Conservation (phyloP, 2,888 invertebrate species). For the Spisula solida region DNA sequence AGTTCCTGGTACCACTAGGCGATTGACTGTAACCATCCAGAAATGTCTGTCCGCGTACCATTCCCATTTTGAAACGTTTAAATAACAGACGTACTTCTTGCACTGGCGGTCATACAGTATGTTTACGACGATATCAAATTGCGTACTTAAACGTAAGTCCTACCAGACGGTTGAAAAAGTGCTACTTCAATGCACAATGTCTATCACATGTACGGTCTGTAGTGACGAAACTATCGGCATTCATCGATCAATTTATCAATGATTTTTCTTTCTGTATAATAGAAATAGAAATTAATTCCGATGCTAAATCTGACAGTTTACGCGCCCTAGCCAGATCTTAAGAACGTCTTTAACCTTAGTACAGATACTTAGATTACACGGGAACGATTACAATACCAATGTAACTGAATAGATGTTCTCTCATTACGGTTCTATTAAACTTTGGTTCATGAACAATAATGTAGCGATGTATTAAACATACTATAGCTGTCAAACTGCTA, state of each 20-base stretch:
- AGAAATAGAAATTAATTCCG: slow-evolving; percentile 5
- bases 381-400: background rate
- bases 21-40: background rate
- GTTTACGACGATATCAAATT: background rate
- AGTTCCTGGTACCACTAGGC: background rate
- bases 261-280: background rate
- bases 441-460: background rate
- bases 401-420: background rate
- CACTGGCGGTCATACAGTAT: background rate
- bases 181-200: background rate
- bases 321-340: background rate
- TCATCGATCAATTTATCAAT: background rate
- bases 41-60: background rate
- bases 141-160: background rate
- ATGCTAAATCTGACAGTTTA: background rate
- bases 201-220: background rate
- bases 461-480: background rate
- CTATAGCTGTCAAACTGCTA: background rate
- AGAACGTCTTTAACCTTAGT: background rate
- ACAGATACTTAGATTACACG: background rate
- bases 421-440: background rate
- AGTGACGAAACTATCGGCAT: background rate
- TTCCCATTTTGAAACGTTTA: background rate
- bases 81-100: background rate
- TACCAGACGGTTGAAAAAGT: background rate